phyloP scores from a whole-genome alignment of 2,113 vertebrate genomes.

The Solea senegalensis region DNA sequence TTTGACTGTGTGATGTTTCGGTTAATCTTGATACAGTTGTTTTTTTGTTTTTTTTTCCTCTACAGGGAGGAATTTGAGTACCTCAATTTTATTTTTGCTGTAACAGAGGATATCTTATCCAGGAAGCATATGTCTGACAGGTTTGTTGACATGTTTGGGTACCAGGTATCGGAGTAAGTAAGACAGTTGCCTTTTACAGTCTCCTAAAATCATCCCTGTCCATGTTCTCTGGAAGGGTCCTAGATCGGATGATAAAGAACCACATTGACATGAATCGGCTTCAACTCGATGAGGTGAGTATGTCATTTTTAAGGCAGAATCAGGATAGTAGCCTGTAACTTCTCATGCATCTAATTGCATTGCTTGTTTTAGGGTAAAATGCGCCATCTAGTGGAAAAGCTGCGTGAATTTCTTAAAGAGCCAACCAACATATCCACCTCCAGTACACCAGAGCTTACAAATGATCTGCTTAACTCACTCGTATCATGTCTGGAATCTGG shows the following conservation, averaged over 20 bases:
- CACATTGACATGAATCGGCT: conserved; percentile 80
- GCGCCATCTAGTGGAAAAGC: conserved; percentile 80
- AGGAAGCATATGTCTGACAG: conserved; percentile 91
- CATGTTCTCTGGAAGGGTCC: conserved; percentile 63
- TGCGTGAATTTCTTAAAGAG: conserved; percentile 75
- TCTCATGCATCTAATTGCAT: not conserved
- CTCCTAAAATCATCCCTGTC: conserved; percentile 3
- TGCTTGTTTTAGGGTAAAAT: conserved; percentile 78
- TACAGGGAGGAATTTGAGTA: conserved; percentile 90
- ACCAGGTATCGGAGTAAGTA: not conserved
- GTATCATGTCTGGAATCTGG: conserved; percentile 33
- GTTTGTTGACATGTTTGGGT: conserved; percentile 64
- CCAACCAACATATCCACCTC: conserved; percentile 41
- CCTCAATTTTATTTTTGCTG: conserved; percentile 90
- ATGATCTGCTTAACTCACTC: conserved; percentile 25
- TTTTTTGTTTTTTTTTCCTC: conserved; percentile 40
- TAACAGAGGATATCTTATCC: conserved; percentile 92
- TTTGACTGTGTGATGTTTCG: not conserved
- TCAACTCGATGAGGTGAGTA: conserved; percentile 76
- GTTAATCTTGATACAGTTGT: not conserved
- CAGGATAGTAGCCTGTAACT: not conserved
- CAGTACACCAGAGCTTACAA: conserved; percentile 30
- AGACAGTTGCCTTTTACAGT: not conserved
- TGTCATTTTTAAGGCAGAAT: not conserved
- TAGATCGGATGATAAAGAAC: conserved; percentile 74